Evolutionary conservation across 92 coral and sea anemone species (phyloP).

Genomic region (Zoanthus sansibaricus): DNA sequence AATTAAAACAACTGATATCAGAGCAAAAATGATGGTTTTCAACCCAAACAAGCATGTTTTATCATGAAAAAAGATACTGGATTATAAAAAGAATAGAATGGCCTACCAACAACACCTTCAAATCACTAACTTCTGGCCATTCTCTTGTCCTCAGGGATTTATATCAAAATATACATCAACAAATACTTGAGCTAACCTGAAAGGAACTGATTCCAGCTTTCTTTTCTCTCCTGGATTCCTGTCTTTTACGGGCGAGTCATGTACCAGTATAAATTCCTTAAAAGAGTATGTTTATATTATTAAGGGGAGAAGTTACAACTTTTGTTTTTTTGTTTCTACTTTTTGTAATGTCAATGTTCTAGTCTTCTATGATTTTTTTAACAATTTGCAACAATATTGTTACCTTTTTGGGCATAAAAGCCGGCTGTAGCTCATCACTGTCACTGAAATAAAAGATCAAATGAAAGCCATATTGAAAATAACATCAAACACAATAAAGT

Average conservation of each 20-base stretch:
- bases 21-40: background rate
- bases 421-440: constrained; percentile 18
- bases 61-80: constrained; percentile 20
- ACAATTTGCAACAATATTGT: constrained; percentile 6
- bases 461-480: constrained; percentile 6
- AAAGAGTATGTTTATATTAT: constrained; percentile 11
- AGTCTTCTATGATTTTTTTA: constrained; percentile 8
- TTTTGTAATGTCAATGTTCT: constrained; percentile 9
- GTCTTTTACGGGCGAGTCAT: constrained; percentile 5
- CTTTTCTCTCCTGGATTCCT: constrained; percentile 5
- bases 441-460: constrained; percentile 12
- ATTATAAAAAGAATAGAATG: constrained; percentile 18
- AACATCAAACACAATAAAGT: constrained; percentile 6
- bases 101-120: constrained; percentile 23
- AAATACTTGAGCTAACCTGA: constrained; percentile 21
- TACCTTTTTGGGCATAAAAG: constrained; percentile 11
- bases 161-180: constrained; percentile 25
- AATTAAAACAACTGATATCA: constrained; percentile 16
- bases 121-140: constrained; percentile 29
- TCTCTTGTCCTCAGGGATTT: constrained; percentile 28
- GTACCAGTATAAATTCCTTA: constrained; percentile 7
- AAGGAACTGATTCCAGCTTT: constrained; percentile 14
- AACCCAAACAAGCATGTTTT: constrained; percentile 5
- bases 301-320: constrained; percentile 8
- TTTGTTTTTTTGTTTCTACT: constrained; percentile 5